Conservation (phyloP, 1,140 invertebrate genomes). For the Acromyrmex heyeri region DNA sequence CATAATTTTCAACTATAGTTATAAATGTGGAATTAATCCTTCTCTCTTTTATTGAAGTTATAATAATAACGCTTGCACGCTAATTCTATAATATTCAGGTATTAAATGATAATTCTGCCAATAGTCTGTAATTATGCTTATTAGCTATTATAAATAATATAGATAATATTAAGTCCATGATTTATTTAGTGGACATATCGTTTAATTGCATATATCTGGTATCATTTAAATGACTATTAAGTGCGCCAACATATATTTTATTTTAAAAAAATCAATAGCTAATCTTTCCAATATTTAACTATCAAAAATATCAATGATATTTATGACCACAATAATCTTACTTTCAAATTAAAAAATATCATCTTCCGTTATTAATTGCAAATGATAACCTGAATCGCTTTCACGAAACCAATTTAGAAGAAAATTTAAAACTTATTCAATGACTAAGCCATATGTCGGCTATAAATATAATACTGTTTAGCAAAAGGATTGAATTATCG, state of each 20-base stretch:
- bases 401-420: neutral
- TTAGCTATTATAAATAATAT: constrained; percentile 38
- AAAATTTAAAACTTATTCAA: neutral
- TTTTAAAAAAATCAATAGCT: neutral
- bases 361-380: neutral
- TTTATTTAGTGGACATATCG: constrained; percentile 32
- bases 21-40: neutral
- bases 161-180: constrained; percentile 11
- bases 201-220: constrained; percentile 19
- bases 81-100: constrained; percentile 34
- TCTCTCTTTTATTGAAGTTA: neutral
- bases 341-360: neutral
- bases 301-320: neutral
- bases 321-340: neutral
- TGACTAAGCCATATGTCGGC: neutral
- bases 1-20: constrained; percentile 17
- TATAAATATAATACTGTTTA: constrained; percentile 32
- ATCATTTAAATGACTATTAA: neutral
- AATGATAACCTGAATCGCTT: neutral
- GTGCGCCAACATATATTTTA: neutral
- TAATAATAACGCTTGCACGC: neutral
- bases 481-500: constrained; percentile 22
- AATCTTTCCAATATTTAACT: neutral
- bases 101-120: constrained; percentile 43
- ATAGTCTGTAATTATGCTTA: constrained; percentile 48